phyloP scores from a whole-genome alignment of 2,113 vertebrate genomes.

The Paracanthobrama guichenoti region DNA sequence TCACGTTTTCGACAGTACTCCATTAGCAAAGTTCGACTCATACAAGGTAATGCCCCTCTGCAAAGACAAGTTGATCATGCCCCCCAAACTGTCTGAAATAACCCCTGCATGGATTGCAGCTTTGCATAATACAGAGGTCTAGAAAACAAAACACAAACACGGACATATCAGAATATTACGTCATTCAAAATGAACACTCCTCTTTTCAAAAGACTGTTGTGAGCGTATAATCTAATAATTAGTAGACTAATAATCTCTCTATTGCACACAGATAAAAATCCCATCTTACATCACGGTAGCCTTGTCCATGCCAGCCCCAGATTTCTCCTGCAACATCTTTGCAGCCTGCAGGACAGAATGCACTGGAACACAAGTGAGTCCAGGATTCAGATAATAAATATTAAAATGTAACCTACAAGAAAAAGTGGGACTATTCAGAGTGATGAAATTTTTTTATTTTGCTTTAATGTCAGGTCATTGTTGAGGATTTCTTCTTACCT shows the following conservation, averaged over 20 bases:
- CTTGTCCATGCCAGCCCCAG: constrained; percentile 80
- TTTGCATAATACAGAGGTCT: constrained; percentile 88
- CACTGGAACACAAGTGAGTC: constrained; percentile 64
- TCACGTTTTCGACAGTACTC: constrained; percentile 82
- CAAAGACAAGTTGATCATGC: constrained; percentile 73
- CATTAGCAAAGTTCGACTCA: constrained; percentile 82
- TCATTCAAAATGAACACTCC: neutral
- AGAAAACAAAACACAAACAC: constrained; percentile 1
- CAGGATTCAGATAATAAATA: constrained; percentile 4
- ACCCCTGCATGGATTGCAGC: constrained; percentile 82
- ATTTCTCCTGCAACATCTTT: constrained; percentile 81
- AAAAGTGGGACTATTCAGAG: neutral
- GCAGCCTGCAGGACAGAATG: constrained; percentile 86
- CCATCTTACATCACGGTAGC: constrained; percentile 86
- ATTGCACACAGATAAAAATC: neutral
- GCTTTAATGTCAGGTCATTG: neutral
- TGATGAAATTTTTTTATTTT: neutral
- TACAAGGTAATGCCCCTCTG: constrained; percentile 82
- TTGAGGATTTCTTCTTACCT: constrained; percentile 70
- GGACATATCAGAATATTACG: neutral
- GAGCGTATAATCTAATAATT: no score
- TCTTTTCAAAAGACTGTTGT: neutral
- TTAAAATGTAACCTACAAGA: neutral
- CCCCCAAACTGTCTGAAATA: constrained; percentile 77
- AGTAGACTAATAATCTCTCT: constrained; percentile 19